These are phyloP conservation scores for Rotaria sp. DNA, from an alignment of 2,888 invertebrate genomes.

Conservation along the genomic window DNA sequence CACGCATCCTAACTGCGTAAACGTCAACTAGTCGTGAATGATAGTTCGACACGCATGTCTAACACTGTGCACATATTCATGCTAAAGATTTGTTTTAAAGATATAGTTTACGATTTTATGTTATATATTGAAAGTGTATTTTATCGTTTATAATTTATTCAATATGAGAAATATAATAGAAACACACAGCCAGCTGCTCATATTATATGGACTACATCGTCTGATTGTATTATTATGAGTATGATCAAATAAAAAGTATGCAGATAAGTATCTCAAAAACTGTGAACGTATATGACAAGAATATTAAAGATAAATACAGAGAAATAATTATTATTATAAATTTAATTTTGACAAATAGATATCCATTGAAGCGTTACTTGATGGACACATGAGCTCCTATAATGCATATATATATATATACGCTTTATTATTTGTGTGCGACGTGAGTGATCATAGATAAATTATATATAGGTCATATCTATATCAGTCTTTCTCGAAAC, in stretches of 20 bases:
- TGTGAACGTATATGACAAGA: not conserved
- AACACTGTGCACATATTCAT: not conserved
- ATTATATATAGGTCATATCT: not conserved
- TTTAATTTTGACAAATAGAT: not conserved
- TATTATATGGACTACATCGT: not conserved
- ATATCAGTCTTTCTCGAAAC: not conserved
- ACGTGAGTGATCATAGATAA: not conserved
- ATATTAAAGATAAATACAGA: not conserved
- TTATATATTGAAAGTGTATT: not conserved
- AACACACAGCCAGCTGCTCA: not conserved
- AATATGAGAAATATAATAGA: not conserved
- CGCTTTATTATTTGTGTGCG: not conserved
- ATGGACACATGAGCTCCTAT: not conserved
- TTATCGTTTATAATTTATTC: not conserved
- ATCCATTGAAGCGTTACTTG: not conserved
- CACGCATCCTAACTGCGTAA: not conserved
- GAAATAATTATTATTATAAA: not conserved
- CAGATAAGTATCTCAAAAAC: not conserved
- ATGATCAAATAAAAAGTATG: not conserved
- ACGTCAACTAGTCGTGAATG: not conserved
- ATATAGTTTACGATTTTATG: not conserved
- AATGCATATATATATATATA: not conserved
- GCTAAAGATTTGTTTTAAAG: not conserved
- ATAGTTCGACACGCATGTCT: not conserved
- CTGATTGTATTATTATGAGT: no score